phyloP scores from a whole-genome alignment of 2,797 vertebrate species.

The Alcedo atthis region DNA sequence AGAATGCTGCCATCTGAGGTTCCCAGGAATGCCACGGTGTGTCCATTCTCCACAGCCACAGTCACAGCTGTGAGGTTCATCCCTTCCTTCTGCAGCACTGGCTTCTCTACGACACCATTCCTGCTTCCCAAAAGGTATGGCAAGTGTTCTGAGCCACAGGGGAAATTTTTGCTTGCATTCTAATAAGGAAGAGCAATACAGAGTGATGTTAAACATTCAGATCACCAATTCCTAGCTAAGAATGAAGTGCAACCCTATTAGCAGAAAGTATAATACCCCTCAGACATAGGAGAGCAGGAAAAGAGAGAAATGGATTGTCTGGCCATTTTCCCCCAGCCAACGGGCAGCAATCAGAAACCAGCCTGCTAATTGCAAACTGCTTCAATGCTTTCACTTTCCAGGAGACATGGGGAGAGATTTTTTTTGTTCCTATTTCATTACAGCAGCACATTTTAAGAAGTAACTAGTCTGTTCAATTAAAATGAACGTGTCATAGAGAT shows the following conservation, averaged over 20 bases:
- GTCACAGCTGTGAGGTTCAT: conserved; percentile 87
- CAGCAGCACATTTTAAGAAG: neutral
- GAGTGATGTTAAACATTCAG: conserved; percentile 38
- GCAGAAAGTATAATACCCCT: neutral
- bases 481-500: neutral
- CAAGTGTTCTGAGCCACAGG: conserved; percentile 80
- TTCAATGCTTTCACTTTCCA: conserved; percentile 4
- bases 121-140: conserved; percentile 91
- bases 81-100: conserved; percentile 73
- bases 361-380: neutral
- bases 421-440: neutral
- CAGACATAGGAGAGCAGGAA: neutral
- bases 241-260: conserved; percentile 13
- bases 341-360: neutral
- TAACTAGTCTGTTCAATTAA: conserved; percentile 6
- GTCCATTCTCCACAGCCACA: conserved; percentile 86
- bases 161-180: conserved; percentile 75
- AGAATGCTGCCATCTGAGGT: conserved; percentile 87
- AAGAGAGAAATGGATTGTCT: neutral
- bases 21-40: conserved; percentile 91
- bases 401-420: neutral
- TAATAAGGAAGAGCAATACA: conserved; percentile 60
- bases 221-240: conserved; percentile 33
- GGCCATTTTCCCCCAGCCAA: neutral
- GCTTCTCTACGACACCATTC: conserved; percentile 74